A percentile compares a stretch with the other conserved stretches of the same genome.
Conservation (phyloP, 2,888 invertebrate genomes). For the Halictus ligatus region DNA sequence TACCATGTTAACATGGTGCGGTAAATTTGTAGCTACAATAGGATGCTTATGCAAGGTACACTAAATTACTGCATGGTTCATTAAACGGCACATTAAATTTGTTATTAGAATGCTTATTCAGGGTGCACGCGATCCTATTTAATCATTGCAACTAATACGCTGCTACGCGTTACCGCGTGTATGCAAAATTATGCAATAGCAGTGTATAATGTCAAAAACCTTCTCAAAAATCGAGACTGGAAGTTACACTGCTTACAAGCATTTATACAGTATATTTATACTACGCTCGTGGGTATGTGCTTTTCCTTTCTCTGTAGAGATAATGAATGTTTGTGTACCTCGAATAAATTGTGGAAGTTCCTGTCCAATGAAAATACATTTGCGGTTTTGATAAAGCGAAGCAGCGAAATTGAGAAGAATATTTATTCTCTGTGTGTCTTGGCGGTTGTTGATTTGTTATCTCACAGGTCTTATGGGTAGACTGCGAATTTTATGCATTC, state of each 20-base stretch:
- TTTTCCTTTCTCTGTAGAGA: neutral
- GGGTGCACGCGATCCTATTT: neutral
- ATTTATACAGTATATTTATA: neutral
- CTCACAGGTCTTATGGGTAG: neutral
- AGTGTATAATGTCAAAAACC: neutral
- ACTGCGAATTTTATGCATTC: no score
- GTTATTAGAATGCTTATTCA: neutral
- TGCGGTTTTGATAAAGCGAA: neutral
- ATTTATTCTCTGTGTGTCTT: neutral
- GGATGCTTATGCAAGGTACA: neutral
- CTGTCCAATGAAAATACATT: conserved; percentile 5
- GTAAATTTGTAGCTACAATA: neutral
- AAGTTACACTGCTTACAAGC: neutral
- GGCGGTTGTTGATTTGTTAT: neutral
- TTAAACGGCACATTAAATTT: neutral
- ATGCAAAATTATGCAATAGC: neutral
- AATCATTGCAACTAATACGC: neutral
- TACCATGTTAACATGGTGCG: neutral
- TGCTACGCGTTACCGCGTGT: neutral
- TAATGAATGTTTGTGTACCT: neutral
- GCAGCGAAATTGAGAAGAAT: neutral
- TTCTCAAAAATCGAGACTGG: neutral
- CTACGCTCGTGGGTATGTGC: neutral
- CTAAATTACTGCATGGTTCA: conserved; percentile 3
- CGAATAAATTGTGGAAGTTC: neutral